These are phyloP conservation scores for Pseudopodoces humilis DNA, from an alignment of 2,113 vertebrate species.

Conservation along the genomic window DNA sequence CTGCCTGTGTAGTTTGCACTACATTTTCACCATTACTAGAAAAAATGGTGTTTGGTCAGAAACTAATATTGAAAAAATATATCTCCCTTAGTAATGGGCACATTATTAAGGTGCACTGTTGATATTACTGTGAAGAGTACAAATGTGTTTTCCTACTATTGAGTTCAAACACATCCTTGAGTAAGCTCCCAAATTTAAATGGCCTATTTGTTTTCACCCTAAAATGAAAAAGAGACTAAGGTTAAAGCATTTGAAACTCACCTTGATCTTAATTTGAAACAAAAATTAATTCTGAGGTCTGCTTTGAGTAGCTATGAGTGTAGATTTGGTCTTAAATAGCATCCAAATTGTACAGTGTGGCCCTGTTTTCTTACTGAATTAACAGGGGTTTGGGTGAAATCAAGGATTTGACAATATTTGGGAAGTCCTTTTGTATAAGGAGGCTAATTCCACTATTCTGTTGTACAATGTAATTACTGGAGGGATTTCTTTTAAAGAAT, in stretches of 20 bases:
- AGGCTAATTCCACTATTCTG: not conserved
- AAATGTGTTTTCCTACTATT: not conserved
- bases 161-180: not conserved
- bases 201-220: not conserved
- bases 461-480: not conserved
- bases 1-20: not conserved
- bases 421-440: not conserved
- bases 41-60: not conserved
- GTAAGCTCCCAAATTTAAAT: not conserved
- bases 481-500: not conserved
- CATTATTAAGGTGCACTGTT: not conserved
- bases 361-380: not conserved
- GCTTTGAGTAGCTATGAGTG: not conserved
- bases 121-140: not conserved
- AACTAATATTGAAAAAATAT: not conserved
- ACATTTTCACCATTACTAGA: not conserved
- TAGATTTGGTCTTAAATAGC: not conserved
- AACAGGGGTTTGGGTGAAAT: not conserved
- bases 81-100: not conserved
- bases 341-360: not conserved
- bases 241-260: not conserved
- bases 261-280: not conserved
- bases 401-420: not conserved
- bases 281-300: not conserved
- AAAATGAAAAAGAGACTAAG: not conserved